Base-by-base conservation (phyloP, 1,140 invertebrate species). In the Scylla paramamosain region DNA sequence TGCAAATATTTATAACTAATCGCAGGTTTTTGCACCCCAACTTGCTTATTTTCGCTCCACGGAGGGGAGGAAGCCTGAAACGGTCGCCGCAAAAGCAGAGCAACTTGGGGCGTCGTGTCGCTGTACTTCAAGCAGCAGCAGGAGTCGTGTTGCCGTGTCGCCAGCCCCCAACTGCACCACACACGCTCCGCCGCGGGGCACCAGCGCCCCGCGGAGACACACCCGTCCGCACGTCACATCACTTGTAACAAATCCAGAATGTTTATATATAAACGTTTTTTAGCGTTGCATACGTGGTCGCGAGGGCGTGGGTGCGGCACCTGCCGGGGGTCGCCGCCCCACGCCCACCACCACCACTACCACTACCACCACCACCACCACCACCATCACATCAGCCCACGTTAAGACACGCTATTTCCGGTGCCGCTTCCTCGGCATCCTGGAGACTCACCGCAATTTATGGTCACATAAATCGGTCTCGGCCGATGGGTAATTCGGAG, bases 1-100 rank as follows among this genome's bases (percentile, higher is more conserved):
- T 93, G 92, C 92, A 93, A 93, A 93, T 87, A 93, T 93, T 93
- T 93, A 93, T 83, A 52, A 87, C 82, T 93, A 88, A 83, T 46
- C 82, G 77, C 46, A 29, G 16, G 6, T 31, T 87, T 31, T 88
- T 87, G 83, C 92, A 39, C 45, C 92, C 67, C 83, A 77, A 86
- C 83, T 84, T 93, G 92, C 28, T 93, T 93, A 93, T 93, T 93
- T 93, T 93, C 84, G 92, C 46, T 77, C 20, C 67, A 87, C n/a
- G 84, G 84, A 32, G 83, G 29, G 45, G 16, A 83, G 14, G 39
- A 1, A 25, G 20, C n/a, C 31, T 91, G 25, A 45, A 91, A 91
- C 16, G 90, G 52, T 16, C 90, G 67, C 67, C 67, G 67, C 67
- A 20, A 77, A n/a, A 25, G 67, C 67, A 77, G 67, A 77, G 20